phyloP scores from a whole-genome alignment of 2,797 vertebrate genomes.

The Rhodeus uyekii region DNA sequence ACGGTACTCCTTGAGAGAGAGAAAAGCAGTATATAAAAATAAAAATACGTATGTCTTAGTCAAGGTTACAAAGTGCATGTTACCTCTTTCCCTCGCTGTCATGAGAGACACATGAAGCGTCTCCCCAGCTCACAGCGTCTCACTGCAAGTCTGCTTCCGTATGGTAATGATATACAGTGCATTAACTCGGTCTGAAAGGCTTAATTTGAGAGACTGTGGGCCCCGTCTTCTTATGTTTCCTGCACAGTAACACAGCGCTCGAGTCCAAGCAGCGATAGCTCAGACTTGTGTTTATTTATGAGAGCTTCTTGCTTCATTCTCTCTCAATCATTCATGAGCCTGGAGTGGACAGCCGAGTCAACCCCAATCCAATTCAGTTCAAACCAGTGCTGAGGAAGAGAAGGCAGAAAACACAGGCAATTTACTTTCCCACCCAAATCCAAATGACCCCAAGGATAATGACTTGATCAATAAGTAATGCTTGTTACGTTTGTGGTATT shows the following conservation, averaged over 20 bases:
- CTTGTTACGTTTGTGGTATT: background rate
- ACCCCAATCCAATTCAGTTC: slow-evolving; percentile 68
- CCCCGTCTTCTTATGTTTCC: slow-evolving; percentile 61
- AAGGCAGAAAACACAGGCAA: slow-evolving; percentile 20
- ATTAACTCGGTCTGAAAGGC: slow-evolving; percentile 70
- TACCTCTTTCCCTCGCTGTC: slow-evolving; percentile 6
- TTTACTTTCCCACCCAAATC: slow-evolving; percentile 56
- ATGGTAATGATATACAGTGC: slow-evolving; percentile 63
- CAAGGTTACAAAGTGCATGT: slow-evolving; percentile 37
- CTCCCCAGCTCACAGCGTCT: slow-evolving; percentile 39
- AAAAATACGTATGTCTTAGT: slow-evolving; percentile 15
- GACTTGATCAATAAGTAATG: slow-evolving; percentile 56
- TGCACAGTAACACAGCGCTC: slow-evolving; percentile 66
- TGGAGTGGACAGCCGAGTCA: slow-evolving; percentile 70
- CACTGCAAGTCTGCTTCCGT: slow-evolving; percentile 41
- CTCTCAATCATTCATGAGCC: slow-evolving; percentile 83
- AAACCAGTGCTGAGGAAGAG: slow-evolving; percentile 35
- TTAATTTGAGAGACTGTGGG: slow-evolving; percentile 72
- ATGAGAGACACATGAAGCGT: slow-evolving; percentile 46
- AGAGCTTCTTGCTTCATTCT: slow-evolving; percentile 70
- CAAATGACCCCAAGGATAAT: slow-evolving; percentile 47
- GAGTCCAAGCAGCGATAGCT: slow-evolving; percentile 51
- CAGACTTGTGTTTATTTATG: slow-evolving; percentile 82
- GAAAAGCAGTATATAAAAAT: background rate
- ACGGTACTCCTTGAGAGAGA: background rate